Evolutionary conservation across 2,113 vertebrate genomes (phyloP), one percentile per base, ranked within the genome.

Genomic region (Ceuthmochares aereus): DNA sequence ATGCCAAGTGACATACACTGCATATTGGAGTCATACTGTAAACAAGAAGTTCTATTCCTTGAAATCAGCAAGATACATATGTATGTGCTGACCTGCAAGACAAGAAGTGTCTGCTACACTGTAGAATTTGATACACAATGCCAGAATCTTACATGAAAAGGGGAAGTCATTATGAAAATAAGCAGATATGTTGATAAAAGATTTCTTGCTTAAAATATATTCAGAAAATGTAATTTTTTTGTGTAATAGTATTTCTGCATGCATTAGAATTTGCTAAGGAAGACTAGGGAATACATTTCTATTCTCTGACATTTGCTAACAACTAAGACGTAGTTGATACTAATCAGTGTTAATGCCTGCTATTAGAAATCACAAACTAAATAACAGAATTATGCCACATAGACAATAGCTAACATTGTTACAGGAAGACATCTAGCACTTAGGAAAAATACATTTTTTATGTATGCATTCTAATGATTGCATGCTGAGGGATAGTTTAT

Each of bases 291-390:
- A 79, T 30, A 64, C 4, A 27, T 69, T 92, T 80, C 63, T 92
- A 49, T 59, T 89, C 51, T 47, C 51, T 88, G 82, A 79, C 43
- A 68, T 79, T 90, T 90, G 34, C 29, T 88, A 85, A 83, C 82
- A 88, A 83, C 5, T 14, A 89, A 85, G 29, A 63, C 92, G 67
- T 66, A 94, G 88, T 86, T 96, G 18, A 89, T 85, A 88, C 14
- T 80, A 86, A 95, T 80, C 63, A 54, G 43, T 60, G 49, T 60
- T 90, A 90, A 92, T 69, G 49, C 9, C 59, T 77, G 13, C 42
- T 82, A 59, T 84, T 70, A 89, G 80, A 91, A 84, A 69, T 70
- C 32, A 77, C 51, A 58, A 36, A 37, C 10, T 83, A 92, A 92
- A 63, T 56, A 76, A 84, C 19, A 70, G 25, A 32, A 58, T 84